Conservation (phyloP, 1,140 invertebrate species). For the Drosophila ohnishii region DNA sequence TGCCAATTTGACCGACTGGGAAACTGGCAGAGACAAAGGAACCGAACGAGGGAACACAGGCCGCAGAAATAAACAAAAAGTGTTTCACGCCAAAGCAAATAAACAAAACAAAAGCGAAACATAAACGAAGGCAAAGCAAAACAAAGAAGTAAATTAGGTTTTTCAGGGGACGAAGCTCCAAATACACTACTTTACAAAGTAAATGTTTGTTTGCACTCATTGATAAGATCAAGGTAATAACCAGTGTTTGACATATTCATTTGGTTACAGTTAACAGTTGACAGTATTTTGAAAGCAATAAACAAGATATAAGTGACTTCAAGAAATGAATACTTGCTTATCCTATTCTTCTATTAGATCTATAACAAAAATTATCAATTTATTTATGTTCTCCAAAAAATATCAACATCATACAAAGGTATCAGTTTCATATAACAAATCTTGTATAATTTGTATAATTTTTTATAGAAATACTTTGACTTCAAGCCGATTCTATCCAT, state of each 20-base stretch:
- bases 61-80: conserved; percentile 66
- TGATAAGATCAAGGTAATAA: conserved; percentile 5
- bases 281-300: neutral
- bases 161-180: neutral
- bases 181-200: conserved; percentile 28
- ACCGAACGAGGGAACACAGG: conserved; percentile 5
- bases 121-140: conserved; percentile 38
- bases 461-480: neutral
- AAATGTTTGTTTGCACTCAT: conserved; percentile 12
- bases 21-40: conserved; percentile 32
- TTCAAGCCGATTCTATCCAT: no score
- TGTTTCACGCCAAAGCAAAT: conserved; percentile 71
- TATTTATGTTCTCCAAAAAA: neutral
- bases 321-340: neutral
- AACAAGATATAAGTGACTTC: neutral
- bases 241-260: neutral
- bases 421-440: neutral
- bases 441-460: no score
- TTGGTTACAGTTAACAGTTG: neutral
- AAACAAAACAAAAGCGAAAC: conserved; percentile 53
- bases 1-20: conserved; percentile 40
- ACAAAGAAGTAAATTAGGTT: conserved; percentile 23
- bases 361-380: neutral
- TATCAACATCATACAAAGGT: neutral
- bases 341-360: neutral